Percentiles rank a stretch among this genome's conserved stretches.
Conservation (phyloP, 2,888 invertebrate species). For the Chloroclysta siterata region DNA sequence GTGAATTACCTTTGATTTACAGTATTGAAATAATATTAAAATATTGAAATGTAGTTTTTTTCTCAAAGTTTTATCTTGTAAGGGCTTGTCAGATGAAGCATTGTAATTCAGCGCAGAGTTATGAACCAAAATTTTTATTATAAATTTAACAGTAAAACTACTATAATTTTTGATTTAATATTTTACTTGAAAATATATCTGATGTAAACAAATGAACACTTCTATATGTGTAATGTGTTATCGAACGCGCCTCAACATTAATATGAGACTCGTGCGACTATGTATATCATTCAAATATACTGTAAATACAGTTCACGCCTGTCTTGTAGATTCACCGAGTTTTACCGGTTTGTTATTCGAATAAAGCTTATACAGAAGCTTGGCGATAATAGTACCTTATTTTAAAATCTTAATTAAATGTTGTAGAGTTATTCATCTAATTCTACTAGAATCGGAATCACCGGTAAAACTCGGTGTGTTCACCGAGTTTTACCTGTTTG, state of each 20-base stretch:
- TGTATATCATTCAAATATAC: too few species aligned
- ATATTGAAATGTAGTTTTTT: conserved; percentile 14
- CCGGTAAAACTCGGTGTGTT: too few species aligned
- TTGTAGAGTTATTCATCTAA: conserved; percentile 8
- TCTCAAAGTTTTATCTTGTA: conserved; percentile 8
- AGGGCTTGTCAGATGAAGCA: conserved; percentile 11
- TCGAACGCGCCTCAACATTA: too few species aligned
- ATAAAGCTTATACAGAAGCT: conserved; percentile 1
- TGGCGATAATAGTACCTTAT: conserved; percentile 9
- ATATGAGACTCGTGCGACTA: too few species aligned
- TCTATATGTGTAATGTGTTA: too few species aligned
- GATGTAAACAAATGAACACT: too few species aligned
- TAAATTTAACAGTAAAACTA: too few species aligned
- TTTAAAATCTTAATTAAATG: conserved; percentile 4
- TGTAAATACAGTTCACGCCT: not conserved
- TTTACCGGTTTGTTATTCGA: conserved; percentile 2
- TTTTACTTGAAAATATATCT: too few species aligned
- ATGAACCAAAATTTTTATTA: not conserved
- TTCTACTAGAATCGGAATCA: too few species aligned
- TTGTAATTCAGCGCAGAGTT: conserved; percentile 6
- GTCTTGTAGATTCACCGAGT: conserved; percentile 2
- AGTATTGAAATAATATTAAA: conserved; percentile 1
- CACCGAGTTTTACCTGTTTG: not conserved
- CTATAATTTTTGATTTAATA: too few species aligned
- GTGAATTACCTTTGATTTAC: too few species aligned